These are phyloP conservation scores for Drosophila picticornis DNA, from an alignment of 2,888 invertebrate genomes.

Conservation along the genomic window DNA sequence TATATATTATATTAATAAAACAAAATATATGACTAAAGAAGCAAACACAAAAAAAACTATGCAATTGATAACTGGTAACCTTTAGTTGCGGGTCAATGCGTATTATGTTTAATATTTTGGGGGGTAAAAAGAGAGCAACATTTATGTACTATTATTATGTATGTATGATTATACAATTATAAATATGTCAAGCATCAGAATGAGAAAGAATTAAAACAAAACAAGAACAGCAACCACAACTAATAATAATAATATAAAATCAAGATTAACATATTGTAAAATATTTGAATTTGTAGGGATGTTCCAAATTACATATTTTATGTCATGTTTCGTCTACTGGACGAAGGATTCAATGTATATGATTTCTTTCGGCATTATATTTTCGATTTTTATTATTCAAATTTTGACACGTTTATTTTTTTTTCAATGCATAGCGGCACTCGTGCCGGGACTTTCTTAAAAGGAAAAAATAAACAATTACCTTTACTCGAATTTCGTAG, in stretches of 20 bases:
- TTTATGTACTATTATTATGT: constrained; percentile 57
- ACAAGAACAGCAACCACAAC: constrained; percentile 26
- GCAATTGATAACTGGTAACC: constrained; percentile 36
- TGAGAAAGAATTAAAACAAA: constrained; percentile 17
- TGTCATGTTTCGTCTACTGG: neutral
- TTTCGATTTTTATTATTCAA: too few species aligned
- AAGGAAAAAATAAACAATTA: too few species aligned
- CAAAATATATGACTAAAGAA: constrained; percentile 40
- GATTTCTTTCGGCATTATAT: neutral
- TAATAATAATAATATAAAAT: constrained; percentile 28
- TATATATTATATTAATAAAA: constrained; percentile 42
- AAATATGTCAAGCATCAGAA: constrained; percentile 40
- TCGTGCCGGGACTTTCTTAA: too few species aligned
- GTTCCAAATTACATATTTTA: neutral
- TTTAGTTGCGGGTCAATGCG: constrained; percentile 38
- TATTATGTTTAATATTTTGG: constrained; percentile 47
- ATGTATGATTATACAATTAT: constrained; percentile 40
- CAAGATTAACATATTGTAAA: constrained; percentile 69
- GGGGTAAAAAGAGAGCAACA: constrained; percentile 30
- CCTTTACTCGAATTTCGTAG: too few species aligned
- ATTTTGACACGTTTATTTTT: too few species aligned
- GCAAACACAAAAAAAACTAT: constrained; percentile 21
- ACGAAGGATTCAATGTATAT: neutral
- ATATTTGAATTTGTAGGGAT: constrained; percentile 34
- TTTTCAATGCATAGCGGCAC: too few species aligned